phyloP scores from a whole-genome alignment of 1,140 invertebrate species.

The Tetragonula clypearis region DNA sequence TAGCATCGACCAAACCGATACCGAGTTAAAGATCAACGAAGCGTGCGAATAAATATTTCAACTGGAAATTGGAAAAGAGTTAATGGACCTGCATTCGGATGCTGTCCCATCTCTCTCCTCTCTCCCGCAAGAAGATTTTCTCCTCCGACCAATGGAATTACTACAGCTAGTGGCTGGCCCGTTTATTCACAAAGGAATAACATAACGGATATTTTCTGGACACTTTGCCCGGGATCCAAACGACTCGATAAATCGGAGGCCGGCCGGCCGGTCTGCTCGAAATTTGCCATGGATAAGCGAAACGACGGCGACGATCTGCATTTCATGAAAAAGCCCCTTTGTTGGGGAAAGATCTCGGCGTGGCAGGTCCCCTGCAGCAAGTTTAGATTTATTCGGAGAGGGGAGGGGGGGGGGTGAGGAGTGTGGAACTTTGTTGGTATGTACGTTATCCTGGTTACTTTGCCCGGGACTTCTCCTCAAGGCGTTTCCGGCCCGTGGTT shows the following conservation, averaged over 20 bases:
- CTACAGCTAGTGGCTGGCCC: neutral
- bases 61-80: no score
- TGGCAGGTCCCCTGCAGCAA: neutral
- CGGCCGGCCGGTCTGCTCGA: no score
- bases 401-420: no score
- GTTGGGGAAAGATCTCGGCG: no score
- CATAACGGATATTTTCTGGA: slow-evolving; percentile 8
- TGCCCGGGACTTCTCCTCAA: neutral
- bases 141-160: neutral
- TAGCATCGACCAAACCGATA: no score
- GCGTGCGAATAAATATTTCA: no score
- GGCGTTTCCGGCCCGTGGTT: neutral
- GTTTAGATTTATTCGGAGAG: slow-evolving; percentile 19
- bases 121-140: no score
- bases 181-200: neutral
- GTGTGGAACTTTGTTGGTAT: neutral
- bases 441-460: neutral
- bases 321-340: slow-evolving; percentile 18
- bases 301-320: slow-evolving; percentile 12
- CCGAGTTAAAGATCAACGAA: no score
- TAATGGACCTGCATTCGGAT: no score
- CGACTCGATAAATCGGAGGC: slow-evolving; percentile 8
- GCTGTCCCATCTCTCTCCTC: no score
- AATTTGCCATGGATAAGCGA: neutral
- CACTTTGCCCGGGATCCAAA: neutral